phyloP scores from a whole-genome alignment of 2,888 invertebrate genomes.

The Baccha elongata region DNA sequence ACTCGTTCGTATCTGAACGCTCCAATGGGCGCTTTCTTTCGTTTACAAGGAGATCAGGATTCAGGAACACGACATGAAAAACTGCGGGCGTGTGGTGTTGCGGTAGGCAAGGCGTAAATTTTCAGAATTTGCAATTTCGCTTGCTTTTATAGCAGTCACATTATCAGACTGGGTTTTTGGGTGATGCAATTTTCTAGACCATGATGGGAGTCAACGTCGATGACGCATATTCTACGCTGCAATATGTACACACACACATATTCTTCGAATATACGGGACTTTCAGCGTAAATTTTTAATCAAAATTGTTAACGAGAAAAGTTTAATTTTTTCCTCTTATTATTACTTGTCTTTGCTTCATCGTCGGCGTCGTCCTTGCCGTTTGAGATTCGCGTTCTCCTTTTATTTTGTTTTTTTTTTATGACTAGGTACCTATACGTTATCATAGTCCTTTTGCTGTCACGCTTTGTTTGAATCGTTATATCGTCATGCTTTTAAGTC shows the following conservation, averaged over 20 bases:
- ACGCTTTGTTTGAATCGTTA: constrained; percentile 22
- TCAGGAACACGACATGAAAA: background rate
- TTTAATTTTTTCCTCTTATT: constrained; percentile 75
- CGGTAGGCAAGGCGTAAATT: constrained; percentile 16
- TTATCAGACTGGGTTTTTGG: constrained; percentile 4
- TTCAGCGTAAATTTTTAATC: constrained; percentile 75
- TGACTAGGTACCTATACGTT: background rate
- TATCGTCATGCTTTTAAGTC: constrained; percentile 39
- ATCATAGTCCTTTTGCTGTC: constrained; percentile 4
- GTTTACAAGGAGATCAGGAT: constrained; percentile 38
- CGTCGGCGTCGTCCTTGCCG: constrained; percentile 17
- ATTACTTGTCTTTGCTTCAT: constrained; percentile 73
- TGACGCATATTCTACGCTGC: constrained; percentile 12
- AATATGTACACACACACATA: constrained; percentile 5
- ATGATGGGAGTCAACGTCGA: background rate
- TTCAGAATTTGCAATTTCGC: constrained; percentile 58
- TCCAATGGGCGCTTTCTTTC: constrained; percentile 7
- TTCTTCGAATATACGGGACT: constrained; percentile 23
- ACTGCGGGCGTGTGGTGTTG: background rate
- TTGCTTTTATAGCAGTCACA: constrained; percentile 43
- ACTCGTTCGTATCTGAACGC: constrained; percentile 35
- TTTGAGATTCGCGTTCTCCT: constrained; percentile 13
- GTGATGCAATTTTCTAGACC: background rate
- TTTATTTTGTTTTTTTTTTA: background rate
- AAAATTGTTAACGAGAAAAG: constrained; percentile 76